Percentiles rank a stretch among this genome's conserved stretches.
Evolutionary conservation across 2,113 vertebrate species (phyloP).

Genomic region (Takifugu bimaculatus): DNA sequence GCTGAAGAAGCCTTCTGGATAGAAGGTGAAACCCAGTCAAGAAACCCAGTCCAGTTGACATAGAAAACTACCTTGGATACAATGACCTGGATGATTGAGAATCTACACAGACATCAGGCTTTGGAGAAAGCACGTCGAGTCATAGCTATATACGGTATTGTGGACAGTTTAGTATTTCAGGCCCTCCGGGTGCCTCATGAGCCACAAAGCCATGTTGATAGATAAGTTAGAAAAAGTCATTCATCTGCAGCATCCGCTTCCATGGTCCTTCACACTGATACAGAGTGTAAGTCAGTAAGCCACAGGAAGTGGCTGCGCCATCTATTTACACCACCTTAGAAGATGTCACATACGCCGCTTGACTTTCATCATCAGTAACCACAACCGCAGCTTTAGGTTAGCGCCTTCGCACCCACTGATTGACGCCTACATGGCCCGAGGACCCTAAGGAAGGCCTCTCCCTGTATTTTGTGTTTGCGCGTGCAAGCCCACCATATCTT

Average conservation of each 20-base stretch:
- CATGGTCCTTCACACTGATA: conserved; percentile 2
- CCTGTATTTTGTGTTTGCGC: background rate
- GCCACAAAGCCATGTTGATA: conserved; percentile 4
- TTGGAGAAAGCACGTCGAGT: too few species aligned
- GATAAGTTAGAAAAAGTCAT: conserved; percentile 2
- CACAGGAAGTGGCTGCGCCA: conserved; percentile 27
- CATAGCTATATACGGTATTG: background rate
- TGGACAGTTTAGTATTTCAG: background rate
- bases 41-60: too few species aligned
- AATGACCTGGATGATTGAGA: too few species aligned
- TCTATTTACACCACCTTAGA: conserved; percentile 17
- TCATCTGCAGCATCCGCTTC: conserved; percentile 23
- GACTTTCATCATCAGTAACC: conserved; percentile 47
- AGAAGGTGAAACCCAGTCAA: too few species aligned
- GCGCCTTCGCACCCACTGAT: conserved; percentile 1
- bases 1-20: too few species aligned
- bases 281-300: background rate
- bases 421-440: conserved; percentile 19
- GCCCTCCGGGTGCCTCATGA: background rate
- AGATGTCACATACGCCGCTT: conserved; percentile 12
- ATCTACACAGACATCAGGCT: too few species aligned
- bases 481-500: background rate
- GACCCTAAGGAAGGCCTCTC: conserved; percentile 24
- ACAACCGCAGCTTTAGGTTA: conserved; percentile 23
- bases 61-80: too few species aligned